Conservation (phyloP, 2,113 vertebrate genomes). For the Donacobius atricapilla region DNA sequence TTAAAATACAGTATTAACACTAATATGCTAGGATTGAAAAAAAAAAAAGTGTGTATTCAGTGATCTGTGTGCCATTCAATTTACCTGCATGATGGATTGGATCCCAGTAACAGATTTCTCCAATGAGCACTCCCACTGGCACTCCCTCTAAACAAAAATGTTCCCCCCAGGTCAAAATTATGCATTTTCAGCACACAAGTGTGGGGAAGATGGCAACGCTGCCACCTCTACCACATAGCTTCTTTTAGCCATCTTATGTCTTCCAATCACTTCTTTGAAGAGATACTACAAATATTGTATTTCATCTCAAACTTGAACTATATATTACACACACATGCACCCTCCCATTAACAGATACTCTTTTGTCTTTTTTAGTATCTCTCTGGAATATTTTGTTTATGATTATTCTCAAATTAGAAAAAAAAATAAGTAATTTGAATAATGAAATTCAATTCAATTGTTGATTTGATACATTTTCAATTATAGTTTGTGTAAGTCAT, state of each 20-base stretch:
- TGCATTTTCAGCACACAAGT: background rate
- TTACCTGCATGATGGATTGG: background rate
- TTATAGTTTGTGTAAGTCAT: background rate
- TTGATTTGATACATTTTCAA: background rate
- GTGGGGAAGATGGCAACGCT: background rate
- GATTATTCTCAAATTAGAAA: background rate
- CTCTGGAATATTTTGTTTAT: background rate
- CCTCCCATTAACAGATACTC: background rate
- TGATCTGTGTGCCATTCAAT: background rate
- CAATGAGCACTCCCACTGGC: background rate
- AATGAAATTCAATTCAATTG: background rate
- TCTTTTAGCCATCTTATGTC: background rate
- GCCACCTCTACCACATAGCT: background rate
- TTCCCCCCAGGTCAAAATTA: background rate
- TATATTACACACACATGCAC: background rate
- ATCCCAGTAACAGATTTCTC: background rate
- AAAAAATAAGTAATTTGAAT: background rate
- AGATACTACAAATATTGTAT: background rate
- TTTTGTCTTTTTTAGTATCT: background rate
- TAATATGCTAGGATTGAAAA: background rate
- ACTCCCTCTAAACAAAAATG: background rate
- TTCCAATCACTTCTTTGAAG: background rate
- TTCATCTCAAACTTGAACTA: background rate
- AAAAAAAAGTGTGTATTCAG: background rate
- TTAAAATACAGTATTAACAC: background rate